Evolutionary conservation across 53 echinoderm and acorn worm genomes (phyloP).

Genomic region (Paelopatides confundens): DNA sequence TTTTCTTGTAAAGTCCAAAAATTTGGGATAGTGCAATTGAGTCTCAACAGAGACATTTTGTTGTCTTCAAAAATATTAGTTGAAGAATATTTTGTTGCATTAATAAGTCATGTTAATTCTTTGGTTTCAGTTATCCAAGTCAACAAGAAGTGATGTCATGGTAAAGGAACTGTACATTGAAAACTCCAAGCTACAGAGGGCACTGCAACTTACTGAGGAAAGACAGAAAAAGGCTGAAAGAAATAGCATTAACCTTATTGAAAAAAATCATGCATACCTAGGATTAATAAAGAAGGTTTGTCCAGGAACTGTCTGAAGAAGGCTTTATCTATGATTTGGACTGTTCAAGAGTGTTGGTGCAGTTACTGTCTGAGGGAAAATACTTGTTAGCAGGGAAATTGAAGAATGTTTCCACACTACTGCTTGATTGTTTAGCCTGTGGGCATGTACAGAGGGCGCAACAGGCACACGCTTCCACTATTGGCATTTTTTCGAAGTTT

Average conservation of each 20-base stretch:
- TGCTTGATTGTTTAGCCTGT: too few species aligned
- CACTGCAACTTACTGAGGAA: conserved; percentile 90
- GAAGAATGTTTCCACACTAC: too few species aligned
- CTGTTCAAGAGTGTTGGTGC: background rate
- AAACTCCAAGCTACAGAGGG: conserved; percentile 92
- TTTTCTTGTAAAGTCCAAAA: background rate
- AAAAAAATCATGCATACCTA: conserved; percentile 95
- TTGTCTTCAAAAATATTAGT: too few species aligned
- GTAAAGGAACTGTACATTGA: conserved; percentile 96
- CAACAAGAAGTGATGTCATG: conserved; percentile 84
- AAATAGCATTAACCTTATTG: conserved; percentile 82
- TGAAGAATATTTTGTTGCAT: too few species aligned
- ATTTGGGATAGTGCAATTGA: too few species aligned
- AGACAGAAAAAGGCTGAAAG: conserved; percentile 91
- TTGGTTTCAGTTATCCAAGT: conserved; percentile 66
- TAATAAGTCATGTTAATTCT: background rate
- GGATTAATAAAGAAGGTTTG: conserved; percentile 87
- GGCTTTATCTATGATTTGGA: background rate
- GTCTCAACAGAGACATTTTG: too few species aligned
- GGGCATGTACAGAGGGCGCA: too few species aligned
- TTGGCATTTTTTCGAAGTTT: too few species aligned
- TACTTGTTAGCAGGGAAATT: too few species aligned
- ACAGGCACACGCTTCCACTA: too few species aligned
- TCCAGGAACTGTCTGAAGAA: conserved; percentile 74
- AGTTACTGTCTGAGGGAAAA: too few species aligned